A percentile compares a stretch with the other conserved stretches of the same genome.
Evolutionary conservation across 2,797 vertebrate genomes (phyloP).

Genomic region (Crocodylus rhombifer): DNA sequence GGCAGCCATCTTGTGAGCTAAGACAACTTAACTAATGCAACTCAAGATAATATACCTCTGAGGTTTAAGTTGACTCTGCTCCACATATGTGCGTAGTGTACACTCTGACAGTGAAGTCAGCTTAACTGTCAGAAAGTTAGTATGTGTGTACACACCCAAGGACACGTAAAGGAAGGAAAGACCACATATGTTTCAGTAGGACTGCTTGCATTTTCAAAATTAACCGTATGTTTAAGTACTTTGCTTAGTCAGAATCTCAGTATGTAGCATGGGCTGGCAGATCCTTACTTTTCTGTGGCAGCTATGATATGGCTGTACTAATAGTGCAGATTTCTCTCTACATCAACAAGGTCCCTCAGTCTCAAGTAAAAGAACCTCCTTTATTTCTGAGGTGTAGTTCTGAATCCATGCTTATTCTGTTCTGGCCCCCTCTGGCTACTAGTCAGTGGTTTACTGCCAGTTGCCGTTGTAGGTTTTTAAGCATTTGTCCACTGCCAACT

Average conservation of each 20-base stretch:
- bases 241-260: conserved; percentile 36
- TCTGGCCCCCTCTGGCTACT: conserved; percentile 43
- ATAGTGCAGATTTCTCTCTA: not conserved
- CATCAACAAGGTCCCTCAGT: not conserved
- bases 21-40: too few species aligned
- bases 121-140: too few species aligned
- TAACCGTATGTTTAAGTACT: conserved; percentile 34
- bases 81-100: too few species aligned
- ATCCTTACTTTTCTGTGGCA: conserved; percentile 21
- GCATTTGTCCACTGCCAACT: conserved; percentile 21
- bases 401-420: not conserved
- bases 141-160: too few species aligned
- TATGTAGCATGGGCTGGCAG: not conserved
- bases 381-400: conserved; percentile 16
- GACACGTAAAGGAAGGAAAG: too few species aligned
- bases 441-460: conserved; percentile 42
- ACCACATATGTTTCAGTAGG: conserved; percentile 45
- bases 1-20: too few species aligned
- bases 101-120: too few species aligned
- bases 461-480: conserved; percentile 44
- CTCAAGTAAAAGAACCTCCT: conserved; percentile 12
- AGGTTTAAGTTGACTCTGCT: too few species aligned
- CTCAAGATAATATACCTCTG: too few species aligned
- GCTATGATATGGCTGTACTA: not conserved
- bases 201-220: conserved; percentile 49